phyloP scores from a whole-genome alignment of 2,113 vertebrate species.

The Ciconia stormi region DNA sequence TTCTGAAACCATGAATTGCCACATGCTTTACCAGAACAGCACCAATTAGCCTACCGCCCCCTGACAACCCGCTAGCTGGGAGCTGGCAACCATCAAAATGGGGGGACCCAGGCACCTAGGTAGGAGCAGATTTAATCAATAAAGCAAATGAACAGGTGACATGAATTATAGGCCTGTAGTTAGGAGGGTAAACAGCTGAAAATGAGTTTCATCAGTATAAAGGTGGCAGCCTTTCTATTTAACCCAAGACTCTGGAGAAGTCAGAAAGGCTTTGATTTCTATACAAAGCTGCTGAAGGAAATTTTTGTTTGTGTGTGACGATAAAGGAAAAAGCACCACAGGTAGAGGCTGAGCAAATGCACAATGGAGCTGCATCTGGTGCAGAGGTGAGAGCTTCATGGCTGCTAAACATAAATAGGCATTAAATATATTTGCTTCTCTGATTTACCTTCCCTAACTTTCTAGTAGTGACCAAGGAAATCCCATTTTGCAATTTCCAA shows the following conservation, averaged over 20 bases:
- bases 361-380: neutral
- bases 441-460: accelerated
- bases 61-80: neutral
- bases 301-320: neutral
- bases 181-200: neutral
- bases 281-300: accelerated
- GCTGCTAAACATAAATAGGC: accelerated
- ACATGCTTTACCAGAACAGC: neutral
- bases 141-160: slow-evolving; percentile 18
- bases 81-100: neutral
- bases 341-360: accelerated
- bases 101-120: neutral
- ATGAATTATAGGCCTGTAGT: neutral
- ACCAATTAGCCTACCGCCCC: neutral
- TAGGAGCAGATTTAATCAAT: neutral
- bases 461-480: neutral
- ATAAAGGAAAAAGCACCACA: accelerated
- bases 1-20: accelerated
- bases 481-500: accelerated
- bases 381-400: neutral
- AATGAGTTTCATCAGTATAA: neutral
- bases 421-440: neutral
- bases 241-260: accelerated
- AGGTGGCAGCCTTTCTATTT: neutral
- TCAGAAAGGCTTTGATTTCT: accelerated